Evolutionary conservation across 2,888 invertebrate species (phyloP).

Genomic region (Cosmopolites sordidus): DNA sequence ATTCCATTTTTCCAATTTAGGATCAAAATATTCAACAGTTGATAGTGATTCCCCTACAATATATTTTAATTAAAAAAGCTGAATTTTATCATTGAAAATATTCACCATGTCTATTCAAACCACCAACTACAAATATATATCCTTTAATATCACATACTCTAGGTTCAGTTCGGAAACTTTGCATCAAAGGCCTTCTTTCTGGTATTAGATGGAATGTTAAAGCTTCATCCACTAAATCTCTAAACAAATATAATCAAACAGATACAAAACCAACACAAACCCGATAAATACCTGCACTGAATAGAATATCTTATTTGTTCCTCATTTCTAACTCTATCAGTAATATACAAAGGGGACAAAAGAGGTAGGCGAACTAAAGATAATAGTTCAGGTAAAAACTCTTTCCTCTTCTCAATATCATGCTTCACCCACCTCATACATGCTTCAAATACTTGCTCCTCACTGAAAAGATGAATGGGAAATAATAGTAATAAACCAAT

Average conservation of each 20-base stretch:
- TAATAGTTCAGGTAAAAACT: slow-evolving; percentile 65
- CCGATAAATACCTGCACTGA: slow-evolving; percentile 68
- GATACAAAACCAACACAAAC: no score
- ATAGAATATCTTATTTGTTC: slow-evolving; percentile 72
- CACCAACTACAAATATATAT: slow-evolving; percentile 82
- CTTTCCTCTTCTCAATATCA: slow-evolving; percentile 54
- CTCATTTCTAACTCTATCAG: slow-evolving; percentile 76
- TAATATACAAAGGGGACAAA: slow-evolving; percentile 74
- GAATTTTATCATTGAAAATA: not conserved
- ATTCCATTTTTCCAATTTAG: slow-evolving; percentile 65
- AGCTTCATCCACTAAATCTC: slow-evolving; percentile 82
- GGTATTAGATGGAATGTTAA: slow-evolving; percentile 85
- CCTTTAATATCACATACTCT: slow-evolving; percentile 74
- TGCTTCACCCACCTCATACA: slow-evolving; percentile 76
- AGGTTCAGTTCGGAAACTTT: slow-evolving; percentile 71
- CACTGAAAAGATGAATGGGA: slow-evolving; percentile 46
- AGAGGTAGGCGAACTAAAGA: slow-evolving; percentile 74
- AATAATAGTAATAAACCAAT: not conserved
- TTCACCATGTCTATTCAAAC: slow-evolving; percentile 71
- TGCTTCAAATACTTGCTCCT: slow-evolving; percentile 82
- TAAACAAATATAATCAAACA: slow-evolving; percentile 34
- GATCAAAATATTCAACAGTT: slow-evolving; percentile 82
- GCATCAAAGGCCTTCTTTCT: slow-evolving; percentile 70
- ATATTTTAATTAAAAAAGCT: not conserved
- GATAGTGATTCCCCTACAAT: slow-evolving; percentile 72